These are phyloP conservation scores for Peromyscus eremicus DNA, from an alignment of 2,797 vertebrate genomes.

Conservation along the genomic window DNA sequence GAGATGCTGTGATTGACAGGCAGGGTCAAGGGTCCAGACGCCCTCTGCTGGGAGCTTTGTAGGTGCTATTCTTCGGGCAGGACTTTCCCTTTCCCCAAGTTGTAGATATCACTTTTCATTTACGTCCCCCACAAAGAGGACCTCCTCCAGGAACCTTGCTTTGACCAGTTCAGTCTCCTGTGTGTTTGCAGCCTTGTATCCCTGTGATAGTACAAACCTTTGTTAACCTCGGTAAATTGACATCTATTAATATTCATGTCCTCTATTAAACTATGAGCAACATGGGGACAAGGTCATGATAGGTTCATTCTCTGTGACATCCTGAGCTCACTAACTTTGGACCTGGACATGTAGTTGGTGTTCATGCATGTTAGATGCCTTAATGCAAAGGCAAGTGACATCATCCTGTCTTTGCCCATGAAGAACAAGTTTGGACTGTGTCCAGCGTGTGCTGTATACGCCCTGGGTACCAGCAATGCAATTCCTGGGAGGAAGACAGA, in stretches of 20 bases:
- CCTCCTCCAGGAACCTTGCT: constrained; percentile 49
- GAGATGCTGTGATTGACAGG: constrained; percentile 11
- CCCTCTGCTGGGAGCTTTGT: constrained; percentile 14
- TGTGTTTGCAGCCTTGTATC: background rate
- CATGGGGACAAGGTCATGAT: background rate
- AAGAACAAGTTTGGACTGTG: background rate
- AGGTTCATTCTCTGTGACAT: background rate
- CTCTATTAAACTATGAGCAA: background rate
- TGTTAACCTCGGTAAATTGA: background rate
- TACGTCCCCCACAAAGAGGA: background rate
- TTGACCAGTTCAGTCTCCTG: background rate
- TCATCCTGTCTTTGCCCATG: constrained; percentile 3
- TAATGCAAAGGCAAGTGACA: background rate
- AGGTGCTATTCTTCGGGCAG: constrained; percentile 15
- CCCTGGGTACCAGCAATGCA: background rate
- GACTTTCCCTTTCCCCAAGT: background rate
- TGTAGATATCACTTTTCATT: constrained; percentile 5
- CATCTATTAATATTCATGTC: background rate
- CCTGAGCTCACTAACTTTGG: background rate
- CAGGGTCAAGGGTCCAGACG: background rate
- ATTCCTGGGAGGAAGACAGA: background rate
- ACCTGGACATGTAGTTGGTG: background rate
- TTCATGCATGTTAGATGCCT: background rate
- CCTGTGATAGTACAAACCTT: background rate
- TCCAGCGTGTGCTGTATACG: background rate